Evolutionary conservation across 2,113 vertebrate species (phyloP), one percentile per base, ranked within the genome.

Genomic region (Hiodon tergisus): DNA sequence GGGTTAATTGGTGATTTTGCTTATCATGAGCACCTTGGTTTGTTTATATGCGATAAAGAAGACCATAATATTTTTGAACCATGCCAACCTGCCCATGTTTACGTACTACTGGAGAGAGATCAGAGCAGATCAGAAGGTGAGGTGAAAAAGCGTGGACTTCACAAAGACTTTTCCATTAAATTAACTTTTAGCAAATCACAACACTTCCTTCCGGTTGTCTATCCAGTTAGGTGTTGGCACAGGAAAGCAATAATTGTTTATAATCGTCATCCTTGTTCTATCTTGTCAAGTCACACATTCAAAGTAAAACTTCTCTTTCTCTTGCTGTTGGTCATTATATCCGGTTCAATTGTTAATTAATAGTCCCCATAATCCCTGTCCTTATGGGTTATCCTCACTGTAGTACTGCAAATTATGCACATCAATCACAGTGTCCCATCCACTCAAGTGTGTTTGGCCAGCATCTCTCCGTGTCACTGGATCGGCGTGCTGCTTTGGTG

Each of bases 1-100:
- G 16, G 4, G 67, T 16, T 58, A 69, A 69, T 69, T 60, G 57
- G 58, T 59, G 59, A 54, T 67, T 75, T 67, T 75, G 6, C 31
- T 72, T 61, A 61, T 72, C 71, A 4, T 51, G 47, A 51, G 47
- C 58, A 17, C 65, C 46, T 61, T 8, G 50, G 53, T 57, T 67
- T 67, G 14, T 57, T 74, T 50, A 55, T 59, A 13, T 66, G 72
- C 11, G 13, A 55, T 66, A 70, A 71, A 31, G 31, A 31, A 31
- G 31, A 31, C 31, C 31, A 31, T 0, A 31, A 31, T 31, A 31
- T 31, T 31, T 31, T 31, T 31, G 31, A 31, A 31, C 31, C 31
- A 31, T 31, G 31, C 16, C 9, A 6, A 74, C 60, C 10, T 69
- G 46, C 67, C 67, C 50, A 14, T 6, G 58, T 62, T 75, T 59